Conservation (phyloP, 2,888 invertebrate species). For the Agriopis aurantiaria region DNA sequence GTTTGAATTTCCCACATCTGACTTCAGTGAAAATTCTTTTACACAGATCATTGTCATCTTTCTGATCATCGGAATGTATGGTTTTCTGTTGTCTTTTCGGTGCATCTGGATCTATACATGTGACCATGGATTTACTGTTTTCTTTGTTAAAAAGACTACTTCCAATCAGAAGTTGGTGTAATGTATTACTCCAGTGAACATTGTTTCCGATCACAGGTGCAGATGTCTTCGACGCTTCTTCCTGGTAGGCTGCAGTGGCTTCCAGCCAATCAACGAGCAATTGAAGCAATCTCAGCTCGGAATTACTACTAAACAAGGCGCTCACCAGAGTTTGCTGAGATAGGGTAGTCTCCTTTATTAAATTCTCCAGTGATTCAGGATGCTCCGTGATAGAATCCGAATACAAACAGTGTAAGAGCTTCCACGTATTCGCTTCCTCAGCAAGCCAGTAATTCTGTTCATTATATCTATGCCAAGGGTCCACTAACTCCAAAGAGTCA, state of each 20-base stretch:
- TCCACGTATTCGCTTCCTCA: conserved; percentile 96
- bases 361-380: conserved; percentile 81
- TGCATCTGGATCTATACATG: conserved; percentile 95
- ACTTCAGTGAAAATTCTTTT: conserved; percentile 90
- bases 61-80: conserved; percentile 94
- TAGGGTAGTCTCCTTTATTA: conserved; percentile 73
- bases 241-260: conserved; percentile 93
- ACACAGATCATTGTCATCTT: conserved; percentile 88
- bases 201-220: conserved; percentile 85
- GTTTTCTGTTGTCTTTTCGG: conserved; percentile 91
- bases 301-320: conserved; percentile 79
- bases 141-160: conserved; percentile 81
- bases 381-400: conserved; percentile 90
- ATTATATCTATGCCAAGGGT: conserved; percentile 82
- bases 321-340: conserved; percentile 75
- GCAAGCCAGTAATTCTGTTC: conserved; percentile 88
- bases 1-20: conserved; percentile 94
- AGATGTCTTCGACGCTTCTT: conserved; percentile 82
- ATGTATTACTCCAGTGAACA: conserved; percentile 96
- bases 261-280: conserved; percentile 97
- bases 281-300: conserved; percentile 90
- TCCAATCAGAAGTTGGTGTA: conserved; percentile 90
- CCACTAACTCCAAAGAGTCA: conserved; percentile 85
- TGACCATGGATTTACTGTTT: conserved; percentile 82
- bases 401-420: conserved; percentile 92